Conservation (phyloP, 2,113 vertebrate species). For the Elgaria multicarinata region DNA sequence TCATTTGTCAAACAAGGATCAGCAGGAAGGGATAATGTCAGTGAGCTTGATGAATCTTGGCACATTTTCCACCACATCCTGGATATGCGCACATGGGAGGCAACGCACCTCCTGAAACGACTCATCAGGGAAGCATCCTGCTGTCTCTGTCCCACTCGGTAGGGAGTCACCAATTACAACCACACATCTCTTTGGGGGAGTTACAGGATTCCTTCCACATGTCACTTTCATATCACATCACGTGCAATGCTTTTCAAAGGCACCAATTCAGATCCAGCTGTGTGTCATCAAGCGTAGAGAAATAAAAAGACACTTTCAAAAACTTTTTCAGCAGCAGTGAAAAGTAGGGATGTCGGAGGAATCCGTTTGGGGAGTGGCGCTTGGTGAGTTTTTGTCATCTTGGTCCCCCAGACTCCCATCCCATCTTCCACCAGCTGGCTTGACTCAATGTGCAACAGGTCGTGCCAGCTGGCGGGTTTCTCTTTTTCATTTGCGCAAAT, state of each 20-base stretch:
- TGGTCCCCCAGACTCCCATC: no score
- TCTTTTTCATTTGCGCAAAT: no score
- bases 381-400: no score
- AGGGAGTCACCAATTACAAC: neutral
- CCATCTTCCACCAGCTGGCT: no score
- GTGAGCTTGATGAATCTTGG: neutral
- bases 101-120: neutral
- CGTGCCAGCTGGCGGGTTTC: no score
- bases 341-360: no score
- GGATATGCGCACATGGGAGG: neutral
- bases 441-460: no score
- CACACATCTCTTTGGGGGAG: neutral
- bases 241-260: neutral
- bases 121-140: neutral
- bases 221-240: neutral
- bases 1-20: neutral
- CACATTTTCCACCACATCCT: neutral
- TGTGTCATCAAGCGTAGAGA: neutral
- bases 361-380: no score
- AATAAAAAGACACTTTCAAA: neutral
- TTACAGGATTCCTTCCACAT: neutral
- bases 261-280: neutral
- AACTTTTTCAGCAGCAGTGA: neutral
- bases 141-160: neutral
- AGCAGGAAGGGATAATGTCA: neutral